phyloP scores from a whole-genome alignment of 1,140 invertebrate genomes.

The Aradophagus sp. region DNA sequence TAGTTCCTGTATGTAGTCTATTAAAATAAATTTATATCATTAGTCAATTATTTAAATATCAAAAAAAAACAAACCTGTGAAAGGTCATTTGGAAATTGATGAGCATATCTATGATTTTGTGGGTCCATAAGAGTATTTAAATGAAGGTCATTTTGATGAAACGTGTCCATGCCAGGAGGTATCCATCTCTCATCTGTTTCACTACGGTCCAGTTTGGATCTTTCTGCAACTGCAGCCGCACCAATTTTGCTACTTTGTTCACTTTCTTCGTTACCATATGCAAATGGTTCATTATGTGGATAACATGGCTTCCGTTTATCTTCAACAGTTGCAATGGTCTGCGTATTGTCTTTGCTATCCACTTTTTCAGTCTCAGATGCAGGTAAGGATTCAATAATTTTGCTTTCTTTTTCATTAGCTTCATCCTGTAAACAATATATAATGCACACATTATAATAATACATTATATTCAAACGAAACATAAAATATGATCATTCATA shows the following conservation, averaged over 20 bases:
- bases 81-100: slow-evolving; percentile 68
- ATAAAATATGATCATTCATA: neutral
- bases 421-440: slow-evolving; percentile 19
- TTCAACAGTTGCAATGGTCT: slow-evolving; percentile 55
- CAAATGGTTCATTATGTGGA: slow-evolving; percentile 60
- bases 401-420: slow-evolving; percentile 35
- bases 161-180: slow-evolving; percentile 76
- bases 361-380: slow-evolving; percentile 28
- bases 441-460: too few species aligned
- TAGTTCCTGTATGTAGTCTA: too few species aligned
- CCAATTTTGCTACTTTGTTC: slow-evolving; percentile 65
- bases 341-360: slow-evolving; percentile 32
- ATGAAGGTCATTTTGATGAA: slow-evolving; percentile 69
- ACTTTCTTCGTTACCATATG: slow-evolving; percentile 64
- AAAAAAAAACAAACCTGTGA: too few species aligned
- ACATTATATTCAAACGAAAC: neutral
- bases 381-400: slow-evolving; percentile 22
- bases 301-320: slow-evolving; percentile 68
- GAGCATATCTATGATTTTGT: slow-evolving; percentile 70
- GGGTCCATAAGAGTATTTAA: slow-evolving; percentile 70
- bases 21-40: too few species aligned
- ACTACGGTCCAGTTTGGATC: slow-evolving; percentile 74
- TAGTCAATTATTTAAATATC: too few species aligned
- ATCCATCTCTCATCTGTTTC: slow-evolving; percentile 81
- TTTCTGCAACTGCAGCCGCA: slow-evolving; percentile 58